Conservation (phyloP, 2,888 invertebrate genomes). For the Pemphredon lugubris region DNA sequence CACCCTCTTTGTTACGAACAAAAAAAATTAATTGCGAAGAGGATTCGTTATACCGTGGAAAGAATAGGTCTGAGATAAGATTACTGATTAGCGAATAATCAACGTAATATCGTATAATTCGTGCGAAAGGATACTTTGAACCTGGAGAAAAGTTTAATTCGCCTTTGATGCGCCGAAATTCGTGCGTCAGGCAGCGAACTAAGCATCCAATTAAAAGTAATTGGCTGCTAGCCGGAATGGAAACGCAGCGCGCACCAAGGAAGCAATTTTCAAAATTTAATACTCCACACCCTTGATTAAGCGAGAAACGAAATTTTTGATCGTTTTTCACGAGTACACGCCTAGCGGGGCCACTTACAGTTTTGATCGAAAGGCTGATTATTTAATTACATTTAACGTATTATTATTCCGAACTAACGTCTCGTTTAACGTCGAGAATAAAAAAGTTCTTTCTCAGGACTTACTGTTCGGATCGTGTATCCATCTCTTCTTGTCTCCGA, state of each 20-base stretch:
- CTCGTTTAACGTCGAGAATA: too few relatives aligned
- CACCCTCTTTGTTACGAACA: too few relatives aligned
- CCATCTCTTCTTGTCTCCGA: conserved; percentile 88
- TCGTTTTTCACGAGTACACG: too few relatives aligned
- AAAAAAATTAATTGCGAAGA: too few relatives aligned
- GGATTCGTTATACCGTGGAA: too few relatives aligned
- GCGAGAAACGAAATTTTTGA: too few relatives aligned
- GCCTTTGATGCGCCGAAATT: neutral
- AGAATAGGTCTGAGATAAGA: conserved; percentile 3
- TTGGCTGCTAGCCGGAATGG: neutral
- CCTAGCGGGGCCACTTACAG: too few relatives aligned
- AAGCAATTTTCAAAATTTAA: too few relatives aligned
- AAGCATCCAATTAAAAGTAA: neutral
- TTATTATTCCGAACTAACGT: too few relatives aligned
- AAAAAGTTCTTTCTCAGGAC: conserved; percentile 77
- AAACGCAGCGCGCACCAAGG: neutral
- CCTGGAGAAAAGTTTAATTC: conserved; percentile 29
- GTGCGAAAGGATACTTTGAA: conserved; percentile 22
- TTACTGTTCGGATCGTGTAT: conserved; percentile 90
- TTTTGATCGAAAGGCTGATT: too few relatives aligned
- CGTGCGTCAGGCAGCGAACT: neutral
- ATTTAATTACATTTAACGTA: too few relatives aligned
- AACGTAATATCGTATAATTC: conserved; percentile 43
- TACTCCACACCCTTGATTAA: too few relatives aligned
- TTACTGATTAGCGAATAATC: conserved; percentile 25